A percentile compares a stretch with the other conserved stretches of the same genome.
phyloP scores from a whole-genome alignment of 1,140 invertebrate species.

The Nasonia giraulti region DNA sequence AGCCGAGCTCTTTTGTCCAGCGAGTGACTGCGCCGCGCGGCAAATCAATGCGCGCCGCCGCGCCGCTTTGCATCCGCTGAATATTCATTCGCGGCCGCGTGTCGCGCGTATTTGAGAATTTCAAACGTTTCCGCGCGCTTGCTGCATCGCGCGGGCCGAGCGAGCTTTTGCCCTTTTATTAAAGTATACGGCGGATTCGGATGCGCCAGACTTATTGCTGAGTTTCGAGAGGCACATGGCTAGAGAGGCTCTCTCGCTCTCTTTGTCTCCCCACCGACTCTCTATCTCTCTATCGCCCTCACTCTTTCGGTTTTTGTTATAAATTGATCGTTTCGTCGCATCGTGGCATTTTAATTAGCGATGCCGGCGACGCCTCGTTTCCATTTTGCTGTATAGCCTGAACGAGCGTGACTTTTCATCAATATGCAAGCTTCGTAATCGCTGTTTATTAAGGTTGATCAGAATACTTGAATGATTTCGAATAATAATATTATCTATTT shows the following conservation, averaged over 20 bases:
- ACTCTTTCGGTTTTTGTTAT: background rate
- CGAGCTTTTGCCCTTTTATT: slow-evolving; percentile 24
- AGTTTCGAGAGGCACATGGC: background rate
- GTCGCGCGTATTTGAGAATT: slow-evolving; percentile 28
- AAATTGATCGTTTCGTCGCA: slow-evolving; percentile 7
- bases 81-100: slow-evolving; percentile 24
- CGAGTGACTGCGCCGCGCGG: background rate
- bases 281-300: background rate
- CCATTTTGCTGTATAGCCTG: slow-evolving; percentile 8
- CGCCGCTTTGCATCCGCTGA: slow-evolving; percentile 18
- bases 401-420: slow-evolving; percentile 5
- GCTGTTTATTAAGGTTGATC: slow-evolving; percentile 14
- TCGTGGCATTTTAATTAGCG: background rate
- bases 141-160: background rate
- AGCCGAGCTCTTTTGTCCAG: slow-evolving; percentile 34
- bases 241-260: background rate
- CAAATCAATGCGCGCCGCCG: background rate
- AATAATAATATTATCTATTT: background rate
- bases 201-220: slow-evolving; percentile 7
- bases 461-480: background rate
- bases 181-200: background rate
- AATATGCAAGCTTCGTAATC: slow-evolving; percentile 6
- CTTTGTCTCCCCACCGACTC: background rate
- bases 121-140: slow-evolving; percentile 15
- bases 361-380: slow-evolving; percentile 2